These are phyloP conservation scores for Leptinotarsa lineolata DNA, from an alignment of 1,140 invertebrate species.

Conservation along the genomic window DNA sequence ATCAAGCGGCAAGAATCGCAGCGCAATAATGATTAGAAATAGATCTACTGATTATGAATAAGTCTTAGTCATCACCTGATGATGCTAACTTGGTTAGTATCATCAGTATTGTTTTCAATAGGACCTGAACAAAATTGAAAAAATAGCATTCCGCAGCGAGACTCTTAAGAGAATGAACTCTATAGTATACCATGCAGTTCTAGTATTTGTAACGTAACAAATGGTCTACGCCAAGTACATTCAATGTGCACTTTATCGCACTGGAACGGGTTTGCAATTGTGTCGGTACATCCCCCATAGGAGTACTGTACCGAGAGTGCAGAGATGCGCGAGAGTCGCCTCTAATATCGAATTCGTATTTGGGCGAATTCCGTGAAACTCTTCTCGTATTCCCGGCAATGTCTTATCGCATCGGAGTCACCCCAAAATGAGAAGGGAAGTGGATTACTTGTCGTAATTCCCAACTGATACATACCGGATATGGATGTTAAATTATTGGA, in stretches of 20 bases:
- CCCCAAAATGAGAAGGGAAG: background rate
- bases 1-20: too few species aligned
- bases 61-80: too few species aligned
- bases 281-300: background rate
- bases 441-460: background rate
- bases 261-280: background rate
- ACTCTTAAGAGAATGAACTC: too few species aligned
- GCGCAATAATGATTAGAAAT: too few species aligned
- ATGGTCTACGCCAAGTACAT: background rate
- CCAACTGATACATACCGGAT: conserved; percentile 2
- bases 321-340: background rate
- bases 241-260: background rate
- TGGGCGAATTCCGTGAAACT: background rate
- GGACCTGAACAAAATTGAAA: too few species aligned
- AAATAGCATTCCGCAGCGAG: too few species aligned
- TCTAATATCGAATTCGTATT: background rate
- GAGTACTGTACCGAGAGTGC: background rate
- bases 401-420: background rate
- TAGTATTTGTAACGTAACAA: background rate
- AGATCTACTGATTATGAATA: too few species aligned
- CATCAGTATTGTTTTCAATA: too few species aligned
- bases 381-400: background rate
- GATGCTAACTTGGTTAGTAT: too few species aligned
- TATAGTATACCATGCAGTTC: too few species aligned
- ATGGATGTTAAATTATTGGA: background rate